Evolutionary conservation across 1,140 invertebrate species (phyloP).

Genomic region (Trachymyrmex septentrionalis): DNA sequence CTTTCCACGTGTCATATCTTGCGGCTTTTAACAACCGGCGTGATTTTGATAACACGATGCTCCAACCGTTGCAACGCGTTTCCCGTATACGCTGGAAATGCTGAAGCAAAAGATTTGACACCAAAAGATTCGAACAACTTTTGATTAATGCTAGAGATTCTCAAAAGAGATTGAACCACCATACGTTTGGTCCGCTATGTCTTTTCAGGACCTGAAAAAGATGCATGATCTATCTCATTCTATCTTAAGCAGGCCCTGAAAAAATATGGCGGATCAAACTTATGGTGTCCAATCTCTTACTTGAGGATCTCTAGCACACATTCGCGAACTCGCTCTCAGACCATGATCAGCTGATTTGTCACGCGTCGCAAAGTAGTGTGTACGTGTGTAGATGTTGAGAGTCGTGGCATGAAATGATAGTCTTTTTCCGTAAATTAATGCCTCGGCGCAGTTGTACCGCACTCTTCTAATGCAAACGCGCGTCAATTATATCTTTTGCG

Average conservation of each 20-base stretch:
- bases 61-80: neutral
- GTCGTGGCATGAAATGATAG: neutral
- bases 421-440: constrained; percentile 27
- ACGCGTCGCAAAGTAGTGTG: constrained; percentile 36
- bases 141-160: too few relatives aligned
- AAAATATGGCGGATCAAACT: too few relatives aligned
- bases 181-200: too few relatives aligned
- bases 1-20: constrained; percentile 15
- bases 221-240: too few relatives aligned
- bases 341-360: constrained; percentile 56
- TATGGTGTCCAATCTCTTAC: too few relatives aligned
- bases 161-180: too few relatives aligned
- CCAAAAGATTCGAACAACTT: too few relatives aligned
- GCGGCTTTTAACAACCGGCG: constrained; percentile 5
- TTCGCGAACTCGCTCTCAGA: neutral
- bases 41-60: neutral
- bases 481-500: constrained; percentile 46
- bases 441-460: neutral
- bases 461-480: neutral
- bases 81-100: neutral
- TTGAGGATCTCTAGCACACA: neutral
- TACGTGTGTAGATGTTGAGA: neutral
- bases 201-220: too few relatives aligned
- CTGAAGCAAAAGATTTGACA: too few relatives aligned
- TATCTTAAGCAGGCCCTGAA: too few relatives aligned